phyloP scores from a whole-genome alignment of 2,113 vertebrate species.

The Hippocampus abdominalis region DNA sequence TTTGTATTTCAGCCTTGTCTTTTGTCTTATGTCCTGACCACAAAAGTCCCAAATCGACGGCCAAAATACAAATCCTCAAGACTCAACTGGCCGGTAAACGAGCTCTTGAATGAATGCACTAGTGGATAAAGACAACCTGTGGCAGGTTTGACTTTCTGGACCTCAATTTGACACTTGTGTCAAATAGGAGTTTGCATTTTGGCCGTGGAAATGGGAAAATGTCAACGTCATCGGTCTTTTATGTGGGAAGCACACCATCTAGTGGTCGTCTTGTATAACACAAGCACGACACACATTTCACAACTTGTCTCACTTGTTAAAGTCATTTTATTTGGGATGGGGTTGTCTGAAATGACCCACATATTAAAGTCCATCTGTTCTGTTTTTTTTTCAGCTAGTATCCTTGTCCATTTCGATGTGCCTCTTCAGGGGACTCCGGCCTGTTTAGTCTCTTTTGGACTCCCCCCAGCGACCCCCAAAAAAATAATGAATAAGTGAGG shows the following conservation, averaged over 20 bases:
- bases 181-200: too few relatives aligned
- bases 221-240: neutral
- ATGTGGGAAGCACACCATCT: slow-evolving; percentile 44
- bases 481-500: slow-evolving; percentile 62
- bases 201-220: neutral
- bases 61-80: too few relatives aligned
- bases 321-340: too few relatives aligned
- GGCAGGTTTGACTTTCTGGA: too few relatives aligned
- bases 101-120: too few relatives aligned
- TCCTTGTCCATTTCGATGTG: slow-evolving; percentile 97
- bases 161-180: too few relatives aligned
- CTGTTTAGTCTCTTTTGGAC: slow-evolving; percentile 51
- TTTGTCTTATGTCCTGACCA: too few relatives aligned
- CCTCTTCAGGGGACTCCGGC: slow-evolving; percentile 94
- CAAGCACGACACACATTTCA: neutral
- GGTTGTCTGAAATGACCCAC: neutral
- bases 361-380: slow-evolving; percentile 4
- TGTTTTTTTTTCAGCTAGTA: slow-evolving; percentile 76
- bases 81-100: too few relatives aligned
- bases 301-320: neutral
- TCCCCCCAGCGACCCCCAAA: too few relatives aligned
- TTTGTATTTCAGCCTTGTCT: neutral
- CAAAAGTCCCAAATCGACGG: too few relatives aligned
- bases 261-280: slow-evolving; percentile 25
- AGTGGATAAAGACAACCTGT: too few relatives aligned